These are phyloP conservation scores for Eonycteris spelaea DNA, from an alignment of 2,113 vertebrate genomes.

Conservation along the genomic window DNA sequence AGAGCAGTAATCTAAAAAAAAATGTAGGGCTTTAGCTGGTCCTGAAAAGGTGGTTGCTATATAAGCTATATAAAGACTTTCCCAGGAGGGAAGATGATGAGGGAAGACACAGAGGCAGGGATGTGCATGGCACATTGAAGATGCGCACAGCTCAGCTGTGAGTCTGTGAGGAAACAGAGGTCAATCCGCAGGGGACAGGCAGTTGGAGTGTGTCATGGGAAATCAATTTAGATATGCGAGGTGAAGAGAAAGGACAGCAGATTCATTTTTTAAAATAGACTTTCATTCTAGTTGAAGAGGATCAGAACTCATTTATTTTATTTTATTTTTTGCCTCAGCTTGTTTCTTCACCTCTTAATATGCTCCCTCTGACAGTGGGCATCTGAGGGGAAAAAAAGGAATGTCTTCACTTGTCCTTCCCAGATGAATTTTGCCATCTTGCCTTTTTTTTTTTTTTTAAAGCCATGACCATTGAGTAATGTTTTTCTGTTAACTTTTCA, in stretches of 20 bases:
- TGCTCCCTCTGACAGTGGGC: neutral
- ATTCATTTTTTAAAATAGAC: neutral
- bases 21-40: neutral
- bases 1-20: neutral
- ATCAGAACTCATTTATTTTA: neutral
- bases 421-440: neutral
- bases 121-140: fast-evolving
- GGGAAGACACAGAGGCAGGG: neutral
- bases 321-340: neutral
- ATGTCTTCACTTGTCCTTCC: neutral
- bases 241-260: neutral
- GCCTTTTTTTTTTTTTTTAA: neutral
- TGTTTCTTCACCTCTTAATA: neutral
- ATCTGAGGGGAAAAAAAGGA: neutral
- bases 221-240: neutral
- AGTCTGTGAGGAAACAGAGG: neutral
- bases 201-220: neutral
- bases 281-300: slow-evolving; percentile 6
- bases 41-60: neutral
- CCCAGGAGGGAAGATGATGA: neutral
- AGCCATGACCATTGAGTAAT: neutral
- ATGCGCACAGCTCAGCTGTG: neutral
- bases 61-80: neutral
- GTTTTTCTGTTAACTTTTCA: neutral
- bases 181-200: neutral